Conservation (phyloP, 2,797 vertebrate genomes). For the Ctenochaetus hawaiiensis region DNA sequence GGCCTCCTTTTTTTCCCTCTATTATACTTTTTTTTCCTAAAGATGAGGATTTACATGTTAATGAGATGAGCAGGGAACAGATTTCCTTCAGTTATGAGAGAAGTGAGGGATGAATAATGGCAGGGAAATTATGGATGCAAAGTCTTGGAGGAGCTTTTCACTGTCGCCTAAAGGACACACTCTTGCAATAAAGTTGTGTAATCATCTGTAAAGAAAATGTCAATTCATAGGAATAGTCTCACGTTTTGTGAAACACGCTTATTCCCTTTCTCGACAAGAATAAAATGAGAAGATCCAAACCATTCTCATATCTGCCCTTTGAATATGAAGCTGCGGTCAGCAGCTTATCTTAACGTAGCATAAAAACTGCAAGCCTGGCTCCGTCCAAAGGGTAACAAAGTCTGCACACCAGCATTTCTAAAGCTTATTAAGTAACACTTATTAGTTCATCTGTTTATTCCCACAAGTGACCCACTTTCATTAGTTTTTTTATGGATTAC, state of each 20-base stretch:
- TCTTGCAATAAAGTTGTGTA: constrained; percentile 9
- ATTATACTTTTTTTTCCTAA: constrained; percentile 33
- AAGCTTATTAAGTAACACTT: not conserved
- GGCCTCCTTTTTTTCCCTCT: constrained; percentile 11
- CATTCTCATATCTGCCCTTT: not conserved
- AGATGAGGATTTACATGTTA: constrained; percentile 88
- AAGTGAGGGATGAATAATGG: constrained; percentile 36
- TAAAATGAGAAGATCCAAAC: constrained; percentile 23
- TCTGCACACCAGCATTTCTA: not conserved
- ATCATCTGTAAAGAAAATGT: constrained; percentile 31
- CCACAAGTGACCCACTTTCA: not conserved
- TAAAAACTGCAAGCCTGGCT: not conserved
- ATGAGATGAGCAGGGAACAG: constrained; percentile 63
- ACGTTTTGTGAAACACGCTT: constrained; percentile 1
- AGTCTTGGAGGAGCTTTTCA: constrained; percentile 16
- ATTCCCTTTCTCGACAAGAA: constrained; percentile 2
- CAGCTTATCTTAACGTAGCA: not conserved
- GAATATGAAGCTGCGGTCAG: constrained; percentile 1
- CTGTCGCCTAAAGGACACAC: constrained; percentile 4
- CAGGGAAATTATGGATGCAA: constrained; percentile 31
- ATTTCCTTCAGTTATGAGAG: constrained; percentile 44
- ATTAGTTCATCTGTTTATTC: not conserved
- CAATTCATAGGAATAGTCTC: not conserved
- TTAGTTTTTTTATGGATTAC: not conserved
- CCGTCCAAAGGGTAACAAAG: not conserved